Evolutionary conservation across 1,140 invertebrate species (phyloP).

Genomic region (Musca vetustissima): DNA sequence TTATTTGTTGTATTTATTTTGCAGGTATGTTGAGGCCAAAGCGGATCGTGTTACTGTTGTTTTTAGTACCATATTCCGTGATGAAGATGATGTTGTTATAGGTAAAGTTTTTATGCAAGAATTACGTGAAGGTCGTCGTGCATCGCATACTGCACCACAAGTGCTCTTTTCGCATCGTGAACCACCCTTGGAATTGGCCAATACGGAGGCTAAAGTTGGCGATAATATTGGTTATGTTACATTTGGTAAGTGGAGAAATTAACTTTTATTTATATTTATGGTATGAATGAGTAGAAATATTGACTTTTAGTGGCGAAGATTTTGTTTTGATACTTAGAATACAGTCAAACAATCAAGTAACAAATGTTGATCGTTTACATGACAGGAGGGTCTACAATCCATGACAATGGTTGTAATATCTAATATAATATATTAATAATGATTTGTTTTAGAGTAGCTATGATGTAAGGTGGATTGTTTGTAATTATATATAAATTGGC

Average conservation of each 20-base stretch:
- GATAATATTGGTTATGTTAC: slow-evolving; percentile 99
- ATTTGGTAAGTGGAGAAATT: slow-evolving; percentile 82
- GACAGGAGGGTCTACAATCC: too few species aligned
- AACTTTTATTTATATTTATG: not conserved
- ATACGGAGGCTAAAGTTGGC: slow-evolving; percentile 89
- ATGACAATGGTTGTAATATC: too few species aligned
- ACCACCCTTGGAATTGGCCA: slow-evolving; percentile 91
- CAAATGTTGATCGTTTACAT: too few species aligned
- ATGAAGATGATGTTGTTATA: slow-evolving; percentile 97
- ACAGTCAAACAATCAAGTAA: too few species aligned
- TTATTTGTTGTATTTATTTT: slow-evolving; percentile 33
- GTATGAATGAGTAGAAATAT: too few species aligned
- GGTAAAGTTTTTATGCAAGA: slow-evolving; percentile 99
- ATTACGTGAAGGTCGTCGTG: slow-evolving; percentile 95
- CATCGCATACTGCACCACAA: slow-evolving; percentile 92
- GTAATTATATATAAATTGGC: too few species aligned
- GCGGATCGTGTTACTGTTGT: slow-evolving; percentile 98
- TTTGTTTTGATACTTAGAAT: too few species aligned
- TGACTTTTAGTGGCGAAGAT: too few species aligned
- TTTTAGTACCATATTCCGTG: slow-evolving; percentile 98
- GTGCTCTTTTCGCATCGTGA: slow-evolving; percentile 93
- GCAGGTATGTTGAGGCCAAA: slow-evolving; percentile 94
- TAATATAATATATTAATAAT: too few species aligned
- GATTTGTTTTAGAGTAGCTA: too few species aligned
- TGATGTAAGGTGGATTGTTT: too few species aligned